Evolutionary conservation across 2,113 vertebrate species (phyloP).

Genomic region (Perognathus longimembris): DNA sequence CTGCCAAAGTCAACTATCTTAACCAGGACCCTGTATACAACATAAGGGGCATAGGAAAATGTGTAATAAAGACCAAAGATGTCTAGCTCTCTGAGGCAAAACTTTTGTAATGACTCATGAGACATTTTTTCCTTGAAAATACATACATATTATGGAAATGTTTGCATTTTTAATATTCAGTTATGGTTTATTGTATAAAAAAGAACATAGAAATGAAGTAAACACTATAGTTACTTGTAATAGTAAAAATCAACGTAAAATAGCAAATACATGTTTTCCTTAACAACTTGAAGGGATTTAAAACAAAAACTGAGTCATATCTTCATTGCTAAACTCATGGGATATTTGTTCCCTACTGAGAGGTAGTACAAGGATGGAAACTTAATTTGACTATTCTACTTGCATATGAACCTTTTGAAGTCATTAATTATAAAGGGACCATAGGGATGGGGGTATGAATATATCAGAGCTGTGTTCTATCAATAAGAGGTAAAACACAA

Average conservation of each 20-base stretch:
- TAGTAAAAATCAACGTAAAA: not conserved
- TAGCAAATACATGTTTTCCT: not conserved
- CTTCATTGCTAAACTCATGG: not conserved
- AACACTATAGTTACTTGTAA: not conserved
- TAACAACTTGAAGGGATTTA: not conserved
- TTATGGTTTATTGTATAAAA: not conserved
- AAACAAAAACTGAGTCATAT: not conserved
- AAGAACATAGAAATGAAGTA: not conserved
- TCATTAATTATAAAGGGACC: not conserved
- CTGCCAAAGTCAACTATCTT: not conserved
- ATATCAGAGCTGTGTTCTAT: not conserved
- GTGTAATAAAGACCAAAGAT: not conserved
- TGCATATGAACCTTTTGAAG: not conserved
- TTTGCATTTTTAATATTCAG: not conserved
- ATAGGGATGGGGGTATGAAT: not conserved
- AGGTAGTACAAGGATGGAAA: not conserved
- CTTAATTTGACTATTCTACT: not conserved
- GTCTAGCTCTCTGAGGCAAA: not conserved
- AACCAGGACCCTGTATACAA: fast-evolving
- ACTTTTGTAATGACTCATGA: not conserved
- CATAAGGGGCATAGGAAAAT: not conserved
- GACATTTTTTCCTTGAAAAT: not conserved
- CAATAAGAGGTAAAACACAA: not conserved
- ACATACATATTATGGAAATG: not conserved
- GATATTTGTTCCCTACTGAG: not conserved